Base-by-base conservation (phyloP, 2,113 vertebrate genomes). In the Pachycephala philippinensis region DNA sequence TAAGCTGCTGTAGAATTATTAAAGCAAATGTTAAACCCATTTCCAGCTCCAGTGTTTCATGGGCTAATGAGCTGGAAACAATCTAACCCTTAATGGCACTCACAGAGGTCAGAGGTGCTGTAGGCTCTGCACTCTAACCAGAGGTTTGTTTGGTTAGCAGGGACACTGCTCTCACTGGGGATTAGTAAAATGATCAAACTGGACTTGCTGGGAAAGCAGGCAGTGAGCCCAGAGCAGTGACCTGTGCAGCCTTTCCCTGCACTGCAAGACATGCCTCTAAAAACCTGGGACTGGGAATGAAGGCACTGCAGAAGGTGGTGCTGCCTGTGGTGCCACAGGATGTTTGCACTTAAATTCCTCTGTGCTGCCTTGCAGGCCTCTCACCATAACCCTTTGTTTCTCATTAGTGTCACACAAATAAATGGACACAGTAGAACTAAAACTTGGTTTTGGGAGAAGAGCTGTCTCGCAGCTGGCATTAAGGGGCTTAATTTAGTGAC, bases 401-500 rank as follows among this genome's bases (percentile, higher is more conserved):
- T 90, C 42, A 16, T 91, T 79, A 84, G 64, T 90, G 80, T 84
- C 90, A 53, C 44, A 47, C 50, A 44, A 92, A 85, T 57, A 75
- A 92, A 89, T 54, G 78, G 74, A 28, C 49, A 11, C n/a, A 14
- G 74, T 30, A 64, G 72, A 74, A 63, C 24, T 92, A 26, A 71
- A 92, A 54, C 49, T 86, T 60, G 68, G 28, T 52, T 87, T 77
- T 13, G 54, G 60, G 64, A 52, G 49, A 52, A 70, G 42, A 57
- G 30, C 84, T 81, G n/a, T 72, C 40, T 84, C 4, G 0, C 31
- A 68, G 33, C 52, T 90, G 76, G 76, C 60, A 21, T 71, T 83
- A 80, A 70, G 74, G 53, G 76, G 24, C 54, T 92, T 90, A 86
- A 77, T 54, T 78, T 57, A 84, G 83, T 85, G 86, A 72, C 85